phyloP scores from a whole-genome alignment of 2,113 vertebrate genomes.

The Toxotes jaculatrix region DNA sequence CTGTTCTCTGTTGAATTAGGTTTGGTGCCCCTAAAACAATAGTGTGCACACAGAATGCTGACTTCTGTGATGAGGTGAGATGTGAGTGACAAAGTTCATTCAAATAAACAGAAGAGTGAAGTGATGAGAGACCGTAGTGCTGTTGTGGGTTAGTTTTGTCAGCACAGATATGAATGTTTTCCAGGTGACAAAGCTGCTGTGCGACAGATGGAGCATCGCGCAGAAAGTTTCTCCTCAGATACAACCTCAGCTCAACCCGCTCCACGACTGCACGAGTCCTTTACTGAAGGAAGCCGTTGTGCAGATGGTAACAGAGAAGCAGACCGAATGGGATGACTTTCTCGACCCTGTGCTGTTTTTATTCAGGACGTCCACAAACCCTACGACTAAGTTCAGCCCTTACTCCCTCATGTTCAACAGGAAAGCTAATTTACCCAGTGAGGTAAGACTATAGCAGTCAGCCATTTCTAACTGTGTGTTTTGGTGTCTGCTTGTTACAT shows the following conservation, averaged over 20 bases:
- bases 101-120: neutral
- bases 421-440: constrained; percentile 79
- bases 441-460: constrained; percentile 63
- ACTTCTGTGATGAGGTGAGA: constrained; percentile 91
- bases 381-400: constrained; percentile 88
- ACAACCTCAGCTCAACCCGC: constrained; percentile 73
- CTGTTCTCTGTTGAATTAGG: constrained; percentile 73
- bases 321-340: constrained; percentile 87
- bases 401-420: constrained; percentile 92
- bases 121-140: neutral
- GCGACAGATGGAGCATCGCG: constrained; percentile 86
- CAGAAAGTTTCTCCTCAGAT: constrained; percentile 84
- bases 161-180: neutral
- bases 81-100: neutral
- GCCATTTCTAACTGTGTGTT: too few species aligned
- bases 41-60: constrained; percentile 82
- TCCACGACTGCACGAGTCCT: constrained; percentile 78
- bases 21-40: constrained; percentile 90
- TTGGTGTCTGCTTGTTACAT: neutral
- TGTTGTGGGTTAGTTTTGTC: neutral
- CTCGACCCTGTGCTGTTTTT: constrained; percentile 88
- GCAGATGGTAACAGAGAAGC: constrained; percentile 86
- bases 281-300: constrained; percentile 85
- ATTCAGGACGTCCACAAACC: constrained; percentile 87
- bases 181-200: constrained; percentile 86